These are phyloP conservation scores for Heliconius melpomene DNA, from an alignment of 1,140 invertebrate genomes.

Conservation along the genomic window DNA sequence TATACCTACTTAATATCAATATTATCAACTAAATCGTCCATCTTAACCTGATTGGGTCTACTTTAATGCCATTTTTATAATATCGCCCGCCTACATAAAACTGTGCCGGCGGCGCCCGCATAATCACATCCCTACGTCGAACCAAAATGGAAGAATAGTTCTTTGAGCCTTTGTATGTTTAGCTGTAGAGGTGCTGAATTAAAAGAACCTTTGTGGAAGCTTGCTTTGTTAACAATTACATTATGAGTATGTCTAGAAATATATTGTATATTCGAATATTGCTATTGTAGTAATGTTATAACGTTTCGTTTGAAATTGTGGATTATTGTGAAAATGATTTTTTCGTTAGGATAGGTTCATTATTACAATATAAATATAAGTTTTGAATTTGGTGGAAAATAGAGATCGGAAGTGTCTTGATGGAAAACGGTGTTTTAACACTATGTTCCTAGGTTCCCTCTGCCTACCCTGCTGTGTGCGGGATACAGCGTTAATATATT, in stretches of 20 bases:
- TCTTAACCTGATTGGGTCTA: not conserved
- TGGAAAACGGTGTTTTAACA: too few relatives aligned
- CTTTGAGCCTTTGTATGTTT: conserved; percentile 48
- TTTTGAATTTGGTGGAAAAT: too few relatives aligned
- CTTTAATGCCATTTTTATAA: conserved; percentile 5
- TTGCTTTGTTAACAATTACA: conserved; percentile 35
- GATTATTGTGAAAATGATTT: not conserved
- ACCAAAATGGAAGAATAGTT: conserved; percentile 46
- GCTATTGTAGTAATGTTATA: not conserved
- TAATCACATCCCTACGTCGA: conserved; percentile 54
- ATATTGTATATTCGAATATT: not conserved
- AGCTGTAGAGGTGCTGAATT: conserved; percentile 38
- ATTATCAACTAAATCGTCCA: not conserved
- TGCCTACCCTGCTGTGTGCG: too few relatives aligned
- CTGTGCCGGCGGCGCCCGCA: conserved; percentile 39
- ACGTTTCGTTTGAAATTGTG: not conserved
- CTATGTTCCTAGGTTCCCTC: too few relatives aligned
- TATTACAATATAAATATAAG: too few relatives aligned
- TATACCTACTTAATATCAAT: not conserved
- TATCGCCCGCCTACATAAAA: not conserved
- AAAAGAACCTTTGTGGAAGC: conserved; percentile 38
- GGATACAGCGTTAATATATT: too few relatives aligned
- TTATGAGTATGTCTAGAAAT: conserved; percentile 6
- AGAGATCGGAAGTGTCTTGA: too few relatives aligned
- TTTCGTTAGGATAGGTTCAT: not conserved